These are phyloP conservation scores for Plestiodon gilberti DNA, from an alignment of 2,113 vertebrate species.

Conservation along the genomic window DNA sequence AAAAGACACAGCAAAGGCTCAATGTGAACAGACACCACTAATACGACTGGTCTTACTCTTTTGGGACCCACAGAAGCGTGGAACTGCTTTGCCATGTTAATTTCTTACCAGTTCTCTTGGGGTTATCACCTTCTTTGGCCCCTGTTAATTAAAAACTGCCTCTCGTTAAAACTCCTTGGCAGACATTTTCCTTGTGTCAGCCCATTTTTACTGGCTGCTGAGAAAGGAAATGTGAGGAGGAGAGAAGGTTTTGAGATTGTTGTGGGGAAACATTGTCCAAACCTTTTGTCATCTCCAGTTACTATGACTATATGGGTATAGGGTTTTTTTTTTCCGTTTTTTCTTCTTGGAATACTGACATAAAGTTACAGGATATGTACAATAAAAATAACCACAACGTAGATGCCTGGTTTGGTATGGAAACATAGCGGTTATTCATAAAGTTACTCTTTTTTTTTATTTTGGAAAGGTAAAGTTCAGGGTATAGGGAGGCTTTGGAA, in stretches of 20 bases:
- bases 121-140: conserved; percentile 79
- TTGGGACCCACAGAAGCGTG: conserved; percentile 67
- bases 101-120: conserved; percentile 70
- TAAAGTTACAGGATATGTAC: not conserved
- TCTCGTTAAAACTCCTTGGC: conserved; percentile 76
- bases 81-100: conserved; percentile 82
- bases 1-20: conserved; percentile 77
- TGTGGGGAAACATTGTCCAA: conserved; percentile 37
- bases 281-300: not conserved
- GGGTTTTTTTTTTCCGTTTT: conserved; percentile 8
- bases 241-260: conserved; percentile 38
- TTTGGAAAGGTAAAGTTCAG: too few relatives aligned
- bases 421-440: not conserved
- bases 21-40: conserved; percentile 81
- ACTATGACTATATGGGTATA: not conserved
- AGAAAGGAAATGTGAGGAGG: conserved; percentile 55
- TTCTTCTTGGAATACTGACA: conserved; percentile 13
- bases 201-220: conserved; percentile 63
- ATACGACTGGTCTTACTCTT: conserved; percentile 74
- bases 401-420: not conserved
- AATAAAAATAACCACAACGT: conserved; percentile 22
- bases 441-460: too few relatives aligned
- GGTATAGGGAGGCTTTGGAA: too few relatives aligned
- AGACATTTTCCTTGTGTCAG: conserved; percentile 72
- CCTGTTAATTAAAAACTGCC: conserved; percentile 84